A percentile compares a stretch with the other conserved stretches of the same genome.
These are phyloP conservation scores for Azemiops feae DNA, from an alignment of 2,113 vertebrate genomes.

Conservation along the genomic window DNA sequence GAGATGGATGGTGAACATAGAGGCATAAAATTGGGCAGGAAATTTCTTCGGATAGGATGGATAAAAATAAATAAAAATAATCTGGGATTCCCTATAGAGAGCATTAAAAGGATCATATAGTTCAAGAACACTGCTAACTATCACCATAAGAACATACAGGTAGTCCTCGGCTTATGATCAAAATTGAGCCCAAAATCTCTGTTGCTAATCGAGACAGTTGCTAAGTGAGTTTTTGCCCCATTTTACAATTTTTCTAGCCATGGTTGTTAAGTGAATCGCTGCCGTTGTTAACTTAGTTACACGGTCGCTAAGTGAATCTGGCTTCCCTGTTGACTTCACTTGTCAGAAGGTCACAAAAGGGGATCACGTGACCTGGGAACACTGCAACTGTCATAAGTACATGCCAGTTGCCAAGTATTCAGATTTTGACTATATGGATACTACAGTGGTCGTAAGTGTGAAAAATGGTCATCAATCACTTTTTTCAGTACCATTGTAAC, in stretches of 20 bases:
- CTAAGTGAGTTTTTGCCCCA: too few species aligned
- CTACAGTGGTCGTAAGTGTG: background rate
- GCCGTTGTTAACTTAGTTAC: too few species aligned
- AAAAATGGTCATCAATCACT: background rate
- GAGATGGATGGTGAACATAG: background rate
- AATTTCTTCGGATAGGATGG: background rate
- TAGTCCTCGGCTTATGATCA: background rate
- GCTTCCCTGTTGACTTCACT: too few species aligned
- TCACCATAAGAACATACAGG: background rate
- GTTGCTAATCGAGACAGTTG: too few species aligned
- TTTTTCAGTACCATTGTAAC: background rate
- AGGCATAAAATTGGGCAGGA: background rate
- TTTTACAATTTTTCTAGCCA: too few species aligned
- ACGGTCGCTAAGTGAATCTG: too few species aligned
- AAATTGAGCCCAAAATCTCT: too few species aligned
- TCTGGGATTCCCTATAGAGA: background rate
- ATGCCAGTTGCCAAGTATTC: background rate
- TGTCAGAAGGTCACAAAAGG: too few species aligned
- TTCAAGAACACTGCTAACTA: background rate
- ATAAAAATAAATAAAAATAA: background rate
- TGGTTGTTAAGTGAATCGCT: too few species aligned
- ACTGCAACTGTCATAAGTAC: background rate
- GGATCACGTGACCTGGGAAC: too few species aligned
- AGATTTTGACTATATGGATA: background rate
- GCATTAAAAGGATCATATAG: background rate